Evolutionary conservation across 2,113 vertebrate genomes (phyloP), one percentile per base, ranked within the genome.

Genomic region (Hemibagrus wyckioides): DNA sequence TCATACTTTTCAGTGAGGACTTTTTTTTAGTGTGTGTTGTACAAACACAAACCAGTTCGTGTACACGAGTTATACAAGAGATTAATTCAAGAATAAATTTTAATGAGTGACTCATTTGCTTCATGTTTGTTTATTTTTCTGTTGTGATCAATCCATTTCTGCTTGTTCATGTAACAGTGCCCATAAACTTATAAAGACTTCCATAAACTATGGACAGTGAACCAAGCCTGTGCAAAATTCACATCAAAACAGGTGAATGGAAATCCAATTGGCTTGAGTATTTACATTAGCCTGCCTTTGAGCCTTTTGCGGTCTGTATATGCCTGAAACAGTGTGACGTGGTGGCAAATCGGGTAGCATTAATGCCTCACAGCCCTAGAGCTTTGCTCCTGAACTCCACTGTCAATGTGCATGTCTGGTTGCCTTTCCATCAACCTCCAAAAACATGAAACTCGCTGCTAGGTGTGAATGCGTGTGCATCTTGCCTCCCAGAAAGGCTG

Each of bases 1-100:
- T 90, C 90, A 89, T 91, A 91, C 89, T 94, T 91, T 86, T 87
- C 76, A 61, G 77, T 93, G 89, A 92, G 84, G 90, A 88, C 88
- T 87, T 30, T 91, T 83, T 90, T 91, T 63, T 82, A 71, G 13
- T 89, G 83, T 90, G 90, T 92, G 90, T 92, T 92, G 92, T 88
- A 89, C 79, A 86, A 82, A 54, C 79, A 86, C 86, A 85, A 88
- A 85, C 86, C 86, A 87, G 90, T 93, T 94, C 93, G 88, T 92
- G 56, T 89, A 91, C 92, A 76, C 59, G 17, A 79, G 79, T 65
- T 73, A 87, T 81, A 81, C 59, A 50, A 71, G 59, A 84, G 81
- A 88, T 80, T 50, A 73, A 77, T 76, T 86, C 71, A 76, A 84
- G 48, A 90, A 88, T 90, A 90, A 88, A 88, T 86, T 86, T 88